Evolutionary conservation across 2,113 vertebrate genomes (phyloP).

Genomic region (Struthidea cinerea): DNA sequence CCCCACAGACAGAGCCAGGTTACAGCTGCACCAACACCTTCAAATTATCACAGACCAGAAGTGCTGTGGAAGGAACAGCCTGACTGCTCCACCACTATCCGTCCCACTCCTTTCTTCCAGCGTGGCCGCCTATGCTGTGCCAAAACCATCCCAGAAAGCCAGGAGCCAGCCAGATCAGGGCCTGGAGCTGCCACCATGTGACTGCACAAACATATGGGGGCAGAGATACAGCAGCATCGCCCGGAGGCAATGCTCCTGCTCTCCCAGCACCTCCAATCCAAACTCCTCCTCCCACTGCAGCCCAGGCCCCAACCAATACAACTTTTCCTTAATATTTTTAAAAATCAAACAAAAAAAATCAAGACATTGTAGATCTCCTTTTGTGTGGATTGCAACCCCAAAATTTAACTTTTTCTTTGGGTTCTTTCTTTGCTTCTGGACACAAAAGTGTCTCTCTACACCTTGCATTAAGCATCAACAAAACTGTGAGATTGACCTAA

Average conservation of each 20-base stretch:
- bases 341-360: not conserved
- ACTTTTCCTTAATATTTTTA: not conserved
- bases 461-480: rapidly evolving
- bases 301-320: not conserved
- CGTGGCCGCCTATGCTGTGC: not conserved
- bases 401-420: not conserved
- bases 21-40: not conserved
- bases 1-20: not conserved
- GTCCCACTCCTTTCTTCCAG: not conserved
- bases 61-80: not conserved
- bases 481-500: not conserved
- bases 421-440: not conserved
- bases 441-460: not conserved
- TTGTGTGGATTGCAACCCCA: not conserved
- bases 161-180: not conserved
- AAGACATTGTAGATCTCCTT: not conserved
- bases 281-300: not conserved
- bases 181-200: not conserved
- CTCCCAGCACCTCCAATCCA: not conserved
- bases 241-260: not conserved
- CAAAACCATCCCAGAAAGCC: not conserved
- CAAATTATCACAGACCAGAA: not conserved
- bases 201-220: not conserved
- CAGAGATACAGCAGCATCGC: not conserved
- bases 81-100: not conserved